phyloP scores from a whole-genome alignment of 2,888 invertebrate species.

The Lasioglossum malachurum region DNA sequence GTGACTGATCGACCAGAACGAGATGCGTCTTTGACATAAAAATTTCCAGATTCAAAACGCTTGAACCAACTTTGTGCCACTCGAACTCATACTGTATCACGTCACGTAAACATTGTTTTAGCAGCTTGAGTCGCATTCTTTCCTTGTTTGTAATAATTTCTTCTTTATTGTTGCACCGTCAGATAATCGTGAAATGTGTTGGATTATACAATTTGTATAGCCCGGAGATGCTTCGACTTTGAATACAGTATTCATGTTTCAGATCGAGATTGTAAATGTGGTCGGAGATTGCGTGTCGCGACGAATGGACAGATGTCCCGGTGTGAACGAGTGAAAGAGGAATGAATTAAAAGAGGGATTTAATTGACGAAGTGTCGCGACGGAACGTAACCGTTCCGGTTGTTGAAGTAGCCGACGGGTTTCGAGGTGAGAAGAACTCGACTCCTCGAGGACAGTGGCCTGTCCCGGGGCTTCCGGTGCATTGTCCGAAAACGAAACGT shows the following conservation, averaged over 20 bases:
- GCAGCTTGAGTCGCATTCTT: too few species aligned
- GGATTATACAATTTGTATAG: not conserved
- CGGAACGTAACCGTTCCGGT: conserved; percentile 21
- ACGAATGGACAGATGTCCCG: not conserved
- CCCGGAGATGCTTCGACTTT: not conserved
- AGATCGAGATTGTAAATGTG: not conserved
- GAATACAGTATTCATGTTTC: not conserved
- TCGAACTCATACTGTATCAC: too few species aligned
- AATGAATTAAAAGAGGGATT: conserved; percentile 21
- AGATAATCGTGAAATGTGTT: not conserved
- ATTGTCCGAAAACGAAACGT: conserved; percentile 58
- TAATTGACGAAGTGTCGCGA: conserved; percentile 20
- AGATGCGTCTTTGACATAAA: too few species aligned
- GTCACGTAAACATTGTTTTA: too few species aligned
- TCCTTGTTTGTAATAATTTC: too few species aligned
- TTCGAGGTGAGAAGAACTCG: conserved; percentile 33
- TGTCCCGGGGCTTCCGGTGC: conserved; percentile 47
- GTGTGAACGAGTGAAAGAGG: not conserved
- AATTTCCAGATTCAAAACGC: too few species aligned
- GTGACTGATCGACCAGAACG: too few species aligned
- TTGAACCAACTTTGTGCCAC: too few species aligned
- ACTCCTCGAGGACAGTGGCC: conserved; percentile 29
- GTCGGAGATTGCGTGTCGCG: not conserved
- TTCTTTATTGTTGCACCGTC: too few species aligned
- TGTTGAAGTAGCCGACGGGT: conserved; percentile 1